Evolutionary conservation across 1,140 invertebrate genomes (phyloP), one percentile per base, ranked within the genome.

Genomic region (Phenacoccus solenopsis): DNA sequence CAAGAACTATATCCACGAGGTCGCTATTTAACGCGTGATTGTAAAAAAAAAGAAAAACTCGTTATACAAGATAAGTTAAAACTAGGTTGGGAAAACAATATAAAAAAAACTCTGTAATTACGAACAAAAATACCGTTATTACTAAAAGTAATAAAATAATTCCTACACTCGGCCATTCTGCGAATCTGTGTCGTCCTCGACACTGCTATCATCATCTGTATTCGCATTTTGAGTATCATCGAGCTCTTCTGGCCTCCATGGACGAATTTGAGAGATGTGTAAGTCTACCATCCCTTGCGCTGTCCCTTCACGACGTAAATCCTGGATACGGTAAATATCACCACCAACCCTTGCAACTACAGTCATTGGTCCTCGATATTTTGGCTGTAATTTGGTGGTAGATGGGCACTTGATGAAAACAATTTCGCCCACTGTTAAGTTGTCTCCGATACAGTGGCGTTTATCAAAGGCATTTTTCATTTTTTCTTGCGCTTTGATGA

Each of bases 361-460:
- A 0, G 67, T 16, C 30, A 70, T 20, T 20, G 70, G 70, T 30
- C 70, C 32, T 67, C 61, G n/a, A 28, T 49, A 70, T 24, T 49
- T 64, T 1, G 59, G 59, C 22, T 70, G 61, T 0, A 70, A 9
- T 5, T 70, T 70, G 1, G 70, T 67, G 16, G 70, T 20, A 1
- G 16, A 10, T 1, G 61, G 61, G 3, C 22, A 25, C 20, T 59
- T 20, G 2, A 67, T 5, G 5, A 25, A 70, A n/a, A 70, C 30
- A 10, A 70, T 35, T 27, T 70, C 61, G 0, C 61, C 61, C n/a
- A 67, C 13, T 2, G 1, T 16, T n/a, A 61, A 67, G 2, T 57
- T 9, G 7, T 16, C 13, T n/a, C 56, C 28, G 0, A 9, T 2
- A 61, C 25, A 28, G 20, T 61, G 69, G 7, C 10, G n/a, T 27